Evolutionary conservation across 2,113 vertebrate genomes (phyloP), one percentile per base, ranked within the genome.

Genomic region (Dermatemys mawii): DNA sequence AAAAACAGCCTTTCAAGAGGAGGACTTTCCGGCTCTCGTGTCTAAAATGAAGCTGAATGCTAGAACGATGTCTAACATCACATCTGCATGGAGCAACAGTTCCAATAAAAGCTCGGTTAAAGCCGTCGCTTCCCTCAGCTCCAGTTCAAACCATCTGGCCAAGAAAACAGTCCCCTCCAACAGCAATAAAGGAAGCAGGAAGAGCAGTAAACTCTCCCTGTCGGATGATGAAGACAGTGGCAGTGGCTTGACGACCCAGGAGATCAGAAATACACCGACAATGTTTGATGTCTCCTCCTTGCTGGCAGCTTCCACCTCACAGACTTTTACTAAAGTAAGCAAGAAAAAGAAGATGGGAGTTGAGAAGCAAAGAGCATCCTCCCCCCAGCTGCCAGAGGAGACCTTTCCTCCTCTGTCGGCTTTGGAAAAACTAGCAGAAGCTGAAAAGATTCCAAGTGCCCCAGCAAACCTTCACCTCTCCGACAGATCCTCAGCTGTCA

Each of bases 21-120:
- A 99, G 60, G 99, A 99, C 95, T 99, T 99, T 89, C 99, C 99
- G 1, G 99, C 99, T 22, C 97, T 99, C 5, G 99, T 99, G 78
- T 98, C 99, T 88, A 99, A 98, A 67, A 97, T 98, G 32, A 98
- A 94, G 73, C 98, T 98, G 19, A 94, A 90, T 92, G 93, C 90
- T 10, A 98, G 98, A 78, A 95, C 98, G 1, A 55, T 98, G 2
- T 97, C 98, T 1, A 97, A 97, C 87, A 94, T 98, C 60, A 97
- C 97, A 1, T 99, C 99, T 3, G 99, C 99, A 0, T 99, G 99
- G 99, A 98, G 97, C 80, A 98, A 97, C 0, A 86, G 97, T 17
- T 95, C 98, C 81, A 93, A 94, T 73, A 99, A 99, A 92, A 98
- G 98, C 1, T 88, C 91, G 44, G 78, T 91, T n/a, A 98, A 97